Base-by-base conservation (phyloP, 2,113 vertebrate genomes). In the Ophiodon elongatus region DNA sequence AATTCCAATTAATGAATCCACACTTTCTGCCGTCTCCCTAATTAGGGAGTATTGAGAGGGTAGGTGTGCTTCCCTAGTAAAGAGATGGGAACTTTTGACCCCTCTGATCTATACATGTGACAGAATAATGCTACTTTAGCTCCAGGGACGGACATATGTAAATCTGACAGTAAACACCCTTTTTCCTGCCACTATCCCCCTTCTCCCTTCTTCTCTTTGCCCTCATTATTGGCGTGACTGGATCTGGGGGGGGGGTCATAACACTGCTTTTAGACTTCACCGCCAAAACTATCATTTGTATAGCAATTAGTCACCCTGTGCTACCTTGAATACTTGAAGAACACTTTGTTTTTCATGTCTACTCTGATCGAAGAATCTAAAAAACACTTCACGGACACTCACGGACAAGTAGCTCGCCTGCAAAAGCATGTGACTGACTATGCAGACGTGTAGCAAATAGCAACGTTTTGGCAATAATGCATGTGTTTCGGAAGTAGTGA, bases 91-190 rank as follows among this genome's bases (percentile, higher is more conserved):
- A 85, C 79, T 68, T 81, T 76, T 91, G 84, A 92, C 89, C 87
- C 73, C 33, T 63, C 69, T 80, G 83, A 91, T 92, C 76, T 31
- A 79, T 87, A 73, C 77, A 84, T 83, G 67, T 87, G 87, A 88
- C 84, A 90, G 72, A 92, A 86, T 88, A 83, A 90, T 78, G 57
- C 64, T 50, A 14, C 5, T 33, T 35, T 66, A 35, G 47, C 80
- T 86, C 33, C 29, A 45, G 88, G 83, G 84, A 83, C 8, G 8
- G 77, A 31, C 35, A 82, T 67, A 79, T 71, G 43, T 75, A 85
- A 88, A 90, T 79, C 59, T 79, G 67, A 69, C 33, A 29, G 60
- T 68, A 27, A 41, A 69, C 75, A 72, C 35, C 25, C 27, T 68
- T 23, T 71, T 31, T 45, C 27, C n/a, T 45, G 13, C 0, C 7